Evolutionary conservation across 2,888 invertebrate genomes (phyloP), one percentile per base, ranked within the genome.

Genomic region (Phania funesta): DNA sequence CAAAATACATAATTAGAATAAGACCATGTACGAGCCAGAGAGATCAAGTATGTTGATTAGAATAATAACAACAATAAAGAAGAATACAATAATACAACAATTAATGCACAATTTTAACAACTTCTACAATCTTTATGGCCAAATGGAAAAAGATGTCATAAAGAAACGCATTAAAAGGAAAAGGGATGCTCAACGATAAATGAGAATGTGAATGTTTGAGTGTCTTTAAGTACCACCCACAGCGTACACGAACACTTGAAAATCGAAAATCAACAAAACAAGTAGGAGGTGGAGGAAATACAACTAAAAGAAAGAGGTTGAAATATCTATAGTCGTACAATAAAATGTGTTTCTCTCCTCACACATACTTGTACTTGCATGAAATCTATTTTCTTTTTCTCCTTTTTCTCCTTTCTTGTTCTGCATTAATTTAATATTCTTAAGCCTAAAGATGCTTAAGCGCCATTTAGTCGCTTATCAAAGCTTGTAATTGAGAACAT

Each of bases 401-500:
- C 5, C 16, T 16, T 44, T 44, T 44, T 44, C 16, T 16, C 41
- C 7, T 2, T 44, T 44, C 54, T 18, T 65, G 32, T 35, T 44
- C 50, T 70, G 70, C 70, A 74, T 65, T 82, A 70, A 82, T 82
- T 82, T 78, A 58, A 74, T 75, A 82, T 82, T 67, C 74, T 65
- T 82, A 70, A 82, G 82, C 78, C 82, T 82, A 52, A 76, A 82
- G 78, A 82, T 58, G 70, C 78, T 82, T 80, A 73, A 83, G 80
- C 83, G 77, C 83, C 83, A 80, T 80, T 83, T 79, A 80, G 76
- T 77, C 83, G 73, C 80, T 77, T 80, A 80, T 77, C 80, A 83
- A 38, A 62, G 74, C 78, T 74, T 87, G 86, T 87, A 88, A 89
- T 88, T 88, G 89, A 86, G 68, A 83, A 83, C 74, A 85, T 75